Evolutionary conservation across 2,888 invertebrate species (phyloP).

Genomic region (Teleiodes luculella): DNA sequence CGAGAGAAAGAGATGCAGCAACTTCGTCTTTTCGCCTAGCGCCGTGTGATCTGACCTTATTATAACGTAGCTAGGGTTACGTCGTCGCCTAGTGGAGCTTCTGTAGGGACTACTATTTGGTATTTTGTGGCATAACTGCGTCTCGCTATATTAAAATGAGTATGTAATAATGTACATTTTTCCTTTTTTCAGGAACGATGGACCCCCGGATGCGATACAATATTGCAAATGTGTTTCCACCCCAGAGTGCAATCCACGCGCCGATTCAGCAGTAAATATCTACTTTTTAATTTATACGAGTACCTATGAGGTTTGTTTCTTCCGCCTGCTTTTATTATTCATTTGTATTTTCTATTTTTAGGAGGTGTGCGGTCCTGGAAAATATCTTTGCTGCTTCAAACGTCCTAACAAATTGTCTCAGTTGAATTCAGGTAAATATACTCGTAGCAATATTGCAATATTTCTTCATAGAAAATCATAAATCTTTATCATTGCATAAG

Average conservation of each 20-base stretch:
- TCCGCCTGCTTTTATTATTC: no score
- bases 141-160: no score
- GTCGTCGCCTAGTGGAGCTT: no score
- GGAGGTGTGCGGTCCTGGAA: slow-evolving; percentile 79
- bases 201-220: slow-evolving; percentile 20
- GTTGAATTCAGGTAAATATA: slow-evolving; percentile 43
- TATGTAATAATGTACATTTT: not conserved
- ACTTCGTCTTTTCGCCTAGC: no score
- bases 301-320: not conserved
- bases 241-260: slow-evolving; percentile 45
- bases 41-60: no score
- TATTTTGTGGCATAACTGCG: no score
- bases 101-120: no score
- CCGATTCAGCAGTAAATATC: slow-evolving; percentile 39
- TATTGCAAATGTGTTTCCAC: slow-evolving; percentile 55
- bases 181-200: slow-evolving; percentile 15
- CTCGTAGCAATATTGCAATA: not conserved
- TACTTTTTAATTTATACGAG: not conserved
- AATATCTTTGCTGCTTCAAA: slow-evolving; percentile 80
- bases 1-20: no score
- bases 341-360: slow-evolving; percentile 39
- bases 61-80: no score
- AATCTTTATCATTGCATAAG: no score
- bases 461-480: not conserved
- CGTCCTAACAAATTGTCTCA: slow-evolving; percentile 34